A percentile compares a stretch with the other conserved stretches of the same genome.
Evolutionary conservation across 2,797 vertebrate genomes (phyloP).

Genomic region (Galagoides demidoff): DNA sequence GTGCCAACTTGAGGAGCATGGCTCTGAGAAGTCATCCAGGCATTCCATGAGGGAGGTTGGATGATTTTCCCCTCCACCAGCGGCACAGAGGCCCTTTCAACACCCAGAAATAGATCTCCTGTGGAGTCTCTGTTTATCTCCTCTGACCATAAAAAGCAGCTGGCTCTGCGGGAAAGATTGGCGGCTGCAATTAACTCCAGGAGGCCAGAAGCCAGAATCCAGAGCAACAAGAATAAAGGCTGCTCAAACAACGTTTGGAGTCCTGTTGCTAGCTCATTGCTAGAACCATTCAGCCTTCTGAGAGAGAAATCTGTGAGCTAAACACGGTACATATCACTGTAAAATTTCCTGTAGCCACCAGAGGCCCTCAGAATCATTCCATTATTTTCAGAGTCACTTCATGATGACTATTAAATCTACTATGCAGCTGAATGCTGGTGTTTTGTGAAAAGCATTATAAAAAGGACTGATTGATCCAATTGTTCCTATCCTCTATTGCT

Average conservation of each 20-base stretch:
- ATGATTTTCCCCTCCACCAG: not conserved
- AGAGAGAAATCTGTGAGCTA: slow-evolving; percentile 36
- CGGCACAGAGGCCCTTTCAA: slow-evolving; percentile 72
- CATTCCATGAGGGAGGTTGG: not conserved
- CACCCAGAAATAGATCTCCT: slow-evolving; percentile 74
- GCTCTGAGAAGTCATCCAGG: not conserved
- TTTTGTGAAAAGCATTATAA: slow-evolving; percentile 29
- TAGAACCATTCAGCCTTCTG: not conserved
- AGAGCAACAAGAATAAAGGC: slow-evolving; percentile 38
- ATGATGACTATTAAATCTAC: not conserved
- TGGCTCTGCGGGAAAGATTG: slow-evolving; percentile 58
- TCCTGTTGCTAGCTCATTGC: slow-evolving; percentile 1
- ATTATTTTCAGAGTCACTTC: not conserved
- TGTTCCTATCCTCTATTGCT: slow-evolving; percentile 4
- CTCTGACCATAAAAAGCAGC: slow-evolving; percentile 74
- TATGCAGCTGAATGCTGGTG: not conserved
- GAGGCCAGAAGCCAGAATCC: slow-evolving; percentile 26
- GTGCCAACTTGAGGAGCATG: not conserved
- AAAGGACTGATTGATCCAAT: not conserved
- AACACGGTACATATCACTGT: not conserved
- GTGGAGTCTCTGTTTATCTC: slow-evolving; percentile 74
- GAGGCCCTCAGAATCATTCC: not conserved
- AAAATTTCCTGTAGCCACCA: not conserved
- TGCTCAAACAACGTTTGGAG: slow-evolving; percentile 24
- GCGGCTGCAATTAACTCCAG: slow-evolving; percentile 63